Base-by-base conservation (phyloP, 1,140 invertebrate genomes). In the Meteorus sp. region DNA sequence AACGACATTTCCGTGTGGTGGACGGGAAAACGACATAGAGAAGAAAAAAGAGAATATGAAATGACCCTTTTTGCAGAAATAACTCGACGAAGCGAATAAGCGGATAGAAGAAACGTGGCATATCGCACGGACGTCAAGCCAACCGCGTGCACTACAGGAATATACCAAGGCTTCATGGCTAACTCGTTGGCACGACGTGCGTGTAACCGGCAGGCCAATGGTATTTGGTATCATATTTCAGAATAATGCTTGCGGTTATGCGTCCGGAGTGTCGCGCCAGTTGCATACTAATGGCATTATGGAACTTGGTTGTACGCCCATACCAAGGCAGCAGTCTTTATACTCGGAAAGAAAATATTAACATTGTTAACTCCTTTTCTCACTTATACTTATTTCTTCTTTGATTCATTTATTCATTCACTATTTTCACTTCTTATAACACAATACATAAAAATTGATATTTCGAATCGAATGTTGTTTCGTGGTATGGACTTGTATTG, bases 211-310 rank as follows among this genome's bases (percentile, higher is more conserved):
- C n/a, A 65, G 61, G 64, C 66, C 65, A 68, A 68, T 71, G 59
- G 63, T 62, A 70, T 70, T 71, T 65, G 66, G 66, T 63, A 64
- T 68, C 66, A 69, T 70, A 70, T 71, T 70, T 71, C 70, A 71
- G 65, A 67, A 71, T 70, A 67, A 70, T 70, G 67, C 61, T 69
- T 56, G 51, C 31, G 56, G 62, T 65, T 69, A 67, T 61, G 58
- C 47, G 60, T 63, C 61, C 60, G 65, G 45, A 27, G 51, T 50
- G 17, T 51, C 58, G 41, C 60, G 60, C 43, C 41, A 22, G 13
- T 44, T 60, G 69, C 67, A 70, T 70, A 66, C 65, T 69, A 64
- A 70, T 69, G 56, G 33, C 33, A 6, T 22, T n/a, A n/a, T n/a
- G 22, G 27, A 29, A 29, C 27, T 29, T 35, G 22, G 15, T 55